Conservation (phyloP, 2,797 vertebrate species). For the Oryzias dopingdopingensis region DNA sequence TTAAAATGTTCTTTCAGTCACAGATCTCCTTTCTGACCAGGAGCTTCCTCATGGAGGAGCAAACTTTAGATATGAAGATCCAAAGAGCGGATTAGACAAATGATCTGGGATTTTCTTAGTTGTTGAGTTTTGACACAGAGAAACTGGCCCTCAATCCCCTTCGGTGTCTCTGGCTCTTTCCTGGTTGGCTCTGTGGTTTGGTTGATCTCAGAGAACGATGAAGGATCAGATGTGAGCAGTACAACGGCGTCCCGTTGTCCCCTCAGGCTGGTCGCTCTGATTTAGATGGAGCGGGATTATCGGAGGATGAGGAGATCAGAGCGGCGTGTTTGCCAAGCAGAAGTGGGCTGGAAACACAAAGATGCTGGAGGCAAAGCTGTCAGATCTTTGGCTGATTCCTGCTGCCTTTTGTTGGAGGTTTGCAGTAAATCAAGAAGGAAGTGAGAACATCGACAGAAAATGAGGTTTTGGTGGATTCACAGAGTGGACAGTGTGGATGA, state of each 20-base stretch:
- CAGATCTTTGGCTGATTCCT: slow-evolving; percentile 52
- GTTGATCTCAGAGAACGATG: slow-evolving; percentile 58
- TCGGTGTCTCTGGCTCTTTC: slow-evolving; percentile 24
- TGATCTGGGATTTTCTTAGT: slow-evolving; percentile 44
- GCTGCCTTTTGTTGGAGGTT: slow-evolving; percentile 48
- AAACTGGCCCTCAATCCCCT: slow-evolving; percentile 50
- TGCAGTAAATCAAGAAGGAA: slow-evolving; percentile 19
- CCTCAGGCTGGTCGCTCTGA: slow-evolving; percentile 58
- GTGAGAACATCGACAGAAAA: neutral
- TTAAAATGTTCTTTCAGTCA: no score
- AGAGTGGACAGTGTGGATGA: no score
- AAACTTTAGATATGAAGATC: no score
- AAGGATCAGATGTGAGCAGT: slow-evolving; percentile 58
- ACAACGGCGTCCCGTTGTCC: slow-evolving; percentile 49
- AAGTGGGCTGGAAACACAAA: slow-evolving; percentile 54
- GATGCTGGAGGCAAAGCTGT: slow-evolving; percentile 62
- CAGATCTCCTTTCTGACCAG: no score
- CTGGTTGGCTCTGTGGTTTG: slow-evolving; percentile 21
- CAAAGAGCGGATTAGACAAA: slow-evolving; percentile 38
- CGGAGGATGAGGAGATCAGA: slow-evolving; percentile 61
- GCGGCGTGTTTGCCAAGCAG: slow-evolving; percentile 35
- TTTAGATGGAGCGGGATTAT: slow-evolving; percentile 69
- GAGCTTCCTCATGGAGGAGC: no score
- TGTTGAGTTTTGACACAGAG: slow-evolving; percentile 38
- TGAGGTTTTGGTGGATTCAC: no score